Evolutionary conservation across 30 jellyfish, hydroid and myxozoan species (phyloP), one percentile per base, ranked within the genome.

Genomic region (Haliclystus octoradiatus): DNA sequence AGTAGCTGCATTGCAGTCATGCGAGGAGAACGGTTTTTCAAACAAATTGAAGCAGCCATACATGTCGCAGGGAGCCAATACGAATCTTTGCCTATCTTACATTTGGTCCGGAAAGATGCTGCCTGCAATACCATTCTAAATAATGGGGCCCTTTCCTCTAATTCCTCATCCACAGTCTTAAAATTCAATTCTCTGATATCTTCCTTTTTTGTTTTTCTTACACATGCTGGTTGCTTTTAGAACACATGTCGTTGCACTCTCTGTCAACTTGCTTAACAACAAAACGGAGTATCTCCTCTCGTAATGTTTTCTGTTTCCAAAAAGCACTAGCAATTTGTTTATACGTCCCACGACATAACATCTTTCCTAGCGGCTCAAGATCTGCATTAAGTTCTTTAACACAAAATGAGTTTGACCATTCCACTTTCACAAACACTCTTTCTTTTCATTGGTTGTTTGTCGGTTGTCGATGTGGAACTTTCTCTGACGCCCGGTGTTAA

Each of bases 1-100:
- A 52, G 52, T 28, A 71, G 73, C 65, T 71, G 82, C 35, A 71
- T 24, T 34, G 73, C 73, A 12, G 82, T 71, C 82, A 71, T 51
- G 34, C 50, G 27, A 27, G 82, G 62, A 13, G 62, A 71, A 1
- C 82, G 26, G 31, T 72, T 53, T 74, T 72, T 72, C 2, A 72
- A 52, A 33, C 7, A 34, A 2, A 72, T 62, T 2, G 83, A 64
- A 28, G 83, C 83, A 14, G 83, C 83, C 74, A 60, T 72, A 28
- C 83, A 72, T 30, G 66, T 60, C 32, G 74, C 72, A 1, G 81
- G 72, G 29, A 49, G 81, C 81, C 81, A 71, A 2, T 25, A 1
- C 65, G 52, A 24, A 40, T 71, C 74, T 51, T 53, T 26, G 26
- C 60, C 74, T 64, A 2, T 5, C 31, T 28, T 61, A 22, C 28